These are phyloP conservation scores for Spongilla lacustris DNA, from an alignment of 37 sponge, comb jelly and placozoan species.

Conservation along the genomic window DNA sequence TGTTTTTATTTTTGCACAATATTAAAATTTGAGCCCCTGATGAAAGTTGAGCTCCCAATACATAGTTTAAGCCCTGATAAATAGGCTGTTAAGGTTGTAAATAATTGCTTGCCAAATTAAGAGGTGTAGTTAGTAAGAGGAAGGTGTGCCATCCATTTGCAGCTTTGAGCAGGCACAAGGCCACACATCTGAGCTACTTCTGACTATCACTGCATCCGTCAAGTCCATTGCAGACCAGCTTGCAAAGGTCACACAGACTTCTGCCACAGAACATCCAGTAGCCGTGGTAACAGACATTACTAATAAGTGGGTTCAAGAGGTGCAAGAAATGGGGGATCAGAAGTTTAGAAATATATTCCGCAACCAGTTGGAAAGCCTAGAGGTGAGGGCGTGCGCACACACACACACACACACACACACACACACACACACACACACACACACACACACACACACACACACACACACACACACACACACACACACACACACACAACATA, in stretches of 20 bases:
- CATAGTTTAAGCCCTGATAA: too few species aligned
- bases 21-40: too few species aligned
- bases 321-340: neutral
- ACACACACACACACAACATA: neutral
- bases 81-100: too few species aligned
- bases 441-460: conserved; percentile 47
- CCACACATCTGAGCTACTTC: neutral
- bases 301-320: neutral
- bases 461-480: conserved; percentile 35
- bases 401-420: conserved; percentile 46
- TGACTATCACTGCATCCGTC: neutral
- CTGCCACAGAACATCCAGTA: neutral
- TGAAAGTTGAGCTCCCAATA: too few species aligned
- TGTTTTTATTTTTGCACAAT: too few species aligned
- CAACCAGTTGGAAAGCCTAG: neutral
- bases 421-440: conserved; percentile 54
- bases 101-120: too few species aligned
- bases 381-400: neutral
- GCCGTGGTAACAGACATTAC: neutral
- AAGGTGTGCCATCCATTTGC: neutral
- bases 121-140: too few species aligned
- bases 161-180: neutral
- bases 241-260: neutral
- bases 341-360: neutral
- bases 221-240: neutral